A percentile compares a stretch with the other conserved stretches of the same genome.
Evolutionary conservation across 2,113 vertebrate genomes (phyloP).

Genomic region (Pseudolaguvia tuberculata): DNA sequence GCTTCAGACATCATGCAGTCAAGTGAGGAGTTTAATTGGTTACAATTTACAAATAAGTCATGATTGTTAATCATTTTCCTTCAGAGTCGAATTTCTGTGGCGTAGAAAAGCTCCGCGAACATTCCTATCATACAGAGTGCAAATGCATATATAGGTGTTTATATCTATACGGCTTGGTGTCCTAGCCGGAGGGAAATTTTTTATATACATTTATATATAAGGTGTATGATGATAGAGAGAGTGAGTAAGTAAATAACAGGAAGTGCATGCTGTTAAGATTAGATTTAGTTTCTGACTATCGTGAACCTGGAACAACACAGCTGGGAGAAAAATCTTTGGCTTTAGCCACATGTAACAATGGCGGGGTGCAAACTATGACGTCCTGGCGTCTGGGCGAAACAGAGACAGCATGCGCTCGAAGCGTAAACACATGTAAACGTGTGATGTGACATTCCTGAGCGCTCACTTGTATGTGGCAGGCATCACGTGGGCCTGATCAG

Average conservation of each 20-base stretch:
- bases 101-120: constrained; percentile 47
- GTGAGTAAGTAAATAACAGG: constrained; percentile 53
- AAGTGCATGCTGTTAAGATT: constrained; percentile 60
- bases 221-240: constrained; percentile 50
- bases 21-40: background rate
- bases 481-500: constrained; percentile 16
- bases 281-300: constrained; percentile 41
- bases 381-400: constrained; percentile 49
- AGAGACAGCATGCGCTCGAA: constrained; percentile 25
- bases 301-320: constrained; percentile 45
- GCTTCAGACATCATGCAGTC: constrained; percentile 39
- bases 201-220: constrained; percentile 55
- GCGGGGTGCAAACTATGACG: constrained; percentile 41
- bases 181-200: constrained; percentile 57
- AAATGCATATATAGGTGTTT: constrained; percentile 50
- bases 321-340: constrained; percentile 67
- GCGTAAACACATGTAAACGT: background rate
- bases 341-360: constrained; percentile 62
- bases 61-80: background rate
- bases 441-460: constrained; percentile 60
- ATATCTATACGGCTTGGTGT: constrained; percentile 52
- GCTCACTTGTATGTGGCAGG: background rate
- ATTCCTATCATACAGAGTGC: constrained; percentile 54
- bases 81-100: background rate
- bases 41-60: background rate